Evolutionary conservation across 2,113 vertebrate genomes (phyloP).

Genomic region (Corydoras sp.): DNA sequence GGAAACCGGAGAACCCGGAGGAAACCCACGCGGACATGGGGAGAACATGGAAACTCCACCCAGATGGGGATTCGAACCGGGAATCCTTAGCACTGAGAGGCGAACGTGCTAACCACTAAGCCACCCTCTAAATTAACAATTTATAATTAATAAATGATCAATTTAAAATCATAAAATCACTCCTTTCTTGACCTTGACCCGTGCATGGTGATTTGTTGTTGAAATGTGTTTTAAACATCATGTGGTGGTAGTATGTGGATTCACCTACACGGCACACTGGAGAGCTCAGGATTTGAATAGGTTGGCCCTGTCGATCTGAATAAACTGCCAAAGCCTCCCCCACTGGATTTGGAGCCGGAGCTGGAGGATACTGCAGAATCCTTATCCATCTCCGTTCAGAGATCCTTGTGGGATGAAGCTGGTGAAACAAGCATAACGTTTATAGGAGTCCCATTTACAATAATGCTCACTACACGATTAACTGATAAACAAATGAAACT

Average conservation of each 20-base stretch:
- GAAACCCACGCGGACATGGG: too few species aligned
- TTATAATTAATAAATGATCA: too few species aligned
- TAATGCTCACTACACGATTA: not conserved
- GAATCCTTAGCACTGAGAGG: too few species aligned
- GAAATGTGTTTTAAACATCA: not conserved
- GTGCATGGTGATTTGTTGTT: too few species aligned
- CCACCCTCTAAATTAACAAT: too few species aligned
- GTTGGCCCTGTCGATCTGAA: slow-evolving; percentile 62
- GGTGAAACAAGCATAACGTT: not conserved
- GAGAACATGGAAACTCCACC: too few species aligned
- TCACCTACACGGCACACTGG: slow-evolving; percentile 74
- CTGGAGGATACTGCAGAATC: slow-evolving; percentile 24
- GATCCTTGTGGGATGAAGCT: not conserved
- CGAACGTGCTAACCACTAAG: too few species aligned
- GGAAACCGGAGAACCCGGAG: too few species aligned
- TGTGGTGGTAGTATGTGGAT: not conserved
- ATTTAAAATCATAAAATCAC: too few species aligned
- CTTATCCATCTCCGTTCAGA: slow-evolving; percentile 35
- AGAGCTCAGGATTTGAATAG: slow-evolving; percentile 73
- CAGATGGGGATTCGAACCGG: too few species aligned
- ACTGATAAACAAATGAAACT: not conserved
- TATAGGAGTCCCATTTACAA: not conserved
- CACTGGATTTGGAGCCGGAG: slow-evolving; percentile 8
- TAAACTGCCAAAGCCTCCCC: slow-evolving; percentile 56
- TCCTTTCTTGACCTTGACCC: too few species aligned